phyloP scores from a whole-genome alignment of 2,797 vertebrate species.

The Strix occidentalis region DNA sequence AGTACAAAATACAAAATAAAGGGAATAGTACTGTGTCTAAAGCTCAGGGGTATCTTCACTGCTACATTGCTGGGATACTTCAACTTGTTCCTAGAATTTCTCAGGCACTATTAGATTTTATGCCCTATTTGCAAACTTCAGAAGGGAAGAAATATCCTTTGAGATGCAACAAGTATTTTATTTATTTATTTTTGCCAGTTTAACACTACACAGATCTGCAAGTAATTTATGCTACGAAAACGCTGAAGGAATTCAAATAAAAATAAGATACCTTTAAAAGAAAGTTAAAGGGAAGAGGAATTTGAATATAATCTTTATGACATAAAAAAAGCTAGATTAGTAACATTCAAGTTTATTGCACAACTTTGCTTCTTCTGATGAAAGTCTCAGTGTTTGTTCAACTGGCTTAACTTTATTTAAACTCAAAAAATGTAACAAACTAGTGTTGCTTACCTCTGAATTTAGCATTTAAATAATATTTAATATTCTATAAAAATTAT shows the following conservation, averaged over 20 bases:
- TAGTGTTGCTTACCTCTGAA: background rate
- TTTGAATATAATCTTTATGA: background rate
- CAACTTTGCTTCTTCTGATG: background rate
- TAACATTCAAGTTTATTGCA: background rate
- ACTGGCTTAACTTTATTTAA: background rate
- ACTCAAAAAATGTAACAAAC: background rate
- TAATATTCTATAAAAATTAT: background rate
- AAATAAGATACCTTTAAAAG: background rate
- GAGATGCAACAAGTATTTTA: constrained; percentile 57
- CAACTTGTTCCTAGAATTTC: background rate
- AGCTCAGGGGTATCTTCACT: background rate
- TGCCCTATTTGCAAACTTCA: background rate
- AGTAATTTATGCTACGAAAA: background rate
- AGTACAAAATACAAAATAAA: constrained; percentile 7
- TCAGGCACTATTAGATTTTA: background rate
- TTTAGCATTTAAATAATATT: background rate
- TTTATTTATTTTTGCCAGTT: background rate
- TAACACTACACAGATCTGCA: background rate
- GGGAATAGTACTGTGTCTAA: background rate
- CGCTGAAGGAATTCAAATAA: background rate
- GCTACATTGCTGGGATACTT: background rate
- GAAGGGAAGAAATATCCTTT: background rate
- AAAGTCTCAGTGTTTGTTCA: background rate
- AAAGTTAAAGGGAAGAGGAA: background rate
- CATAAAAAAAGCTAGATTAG: background rate